Base-by-base conservation (phyloP, 2,888 invertebrate species). In the Macrosoma leucophasiata region DNA sequence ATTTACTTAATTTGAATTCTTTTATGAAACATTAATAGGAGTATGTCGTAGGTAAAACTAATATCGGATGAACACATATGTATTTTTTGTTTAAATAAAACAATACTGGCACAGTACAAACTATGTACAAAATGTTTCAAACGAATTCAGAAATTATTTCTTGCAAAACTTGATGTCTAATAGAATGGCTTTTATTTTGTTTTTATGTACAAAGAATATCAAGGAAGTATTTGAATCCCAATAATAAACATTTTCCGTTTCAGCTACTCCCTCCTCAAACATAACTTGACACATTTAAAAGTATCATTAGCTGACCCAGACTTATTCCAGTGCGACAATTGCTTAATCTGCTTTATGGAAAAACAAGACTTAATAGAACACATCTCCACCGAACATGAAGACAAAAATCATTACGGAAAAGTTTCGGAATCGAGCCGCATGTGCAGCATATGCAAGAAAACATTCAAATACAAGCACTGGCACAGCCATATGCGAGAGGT, bases 261-360 rank as follows among this genome's bases (percentile, higher is more conserved):
- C 46, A 59, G 58, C 4, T 41, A 26, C 3, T 32, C 46, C 1
- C 39, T 58, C 5, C 19, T 48, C 4, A 23, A 41, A 22, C 59
- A 60, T 29, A 59, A 60, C 17, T 23, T 55, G 8, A 29, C 4
- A 4, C 62, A 62, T 27, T 22, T 60, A 19, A 20, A 25, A 34
- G 43, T 62, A 11, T 30, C 26, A n/a, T 13, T 51, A 9, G 22
- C 26, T 6, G 29, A 37, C 18, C 33, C 30, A 3, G 31, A 23
- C 6, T 7, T 36, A 3, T 46, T 17, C 26, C 31, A 41, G 7
- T 56, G 52, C n/a, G 29, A 47, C 13, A 10, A 18, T 9, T 51
- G 50, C 21, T 6, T 12, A 1, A 11, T 22, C 4, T 37, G 20
- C 24, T 37, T 30, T 13, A 33, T 15, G 9, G 28, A 18, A 18